phyloP scores from a whole-genome alignment of 1,140 invertebrate species.

The Eufriesea mexicana region DNA sequence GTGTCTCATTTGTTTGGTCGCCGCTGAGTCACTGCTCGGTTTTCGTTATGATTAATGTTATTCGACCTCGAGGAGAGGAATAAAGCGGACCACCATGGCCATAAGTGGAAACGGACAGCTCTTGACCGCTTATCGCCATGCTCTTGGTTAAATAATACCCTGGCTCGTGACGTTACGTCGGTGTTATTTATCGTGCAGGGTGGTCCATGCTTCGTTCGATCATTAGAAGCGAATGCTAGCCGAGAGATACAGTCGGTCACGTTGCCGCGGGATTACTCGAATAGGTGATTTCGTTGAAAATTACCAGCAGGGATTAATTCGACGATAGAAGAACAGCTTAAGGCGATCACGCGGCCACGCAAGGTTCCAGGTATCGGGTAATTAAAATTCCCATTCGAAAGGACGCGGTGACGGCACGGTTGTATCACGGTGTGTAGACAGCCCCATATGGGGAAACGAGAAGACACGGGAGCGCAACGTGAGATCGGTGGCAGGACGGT shows the following conservation, averaged over 20 bases:
- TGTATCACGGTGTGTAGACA: not conserved
- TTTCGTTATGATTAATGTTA: conserved; percentile 48
- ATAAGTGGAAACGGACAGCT: conserved; percentile 34
- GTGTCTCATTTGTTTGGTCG: conserved; percentile 49
- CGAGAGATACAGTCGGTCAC: not conserved
- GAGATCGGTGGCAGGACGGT: not conserved
- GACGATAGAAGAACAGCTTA: not conserved
- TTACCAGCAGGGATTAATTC: not conserved
- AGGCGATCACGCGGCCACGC: conserved; percentile 2
- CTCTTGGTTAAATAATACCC: conserved; percentile 9
- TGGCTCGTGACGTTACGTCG: not conserved
- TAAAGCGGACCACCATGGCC: conserved; percentile 31
- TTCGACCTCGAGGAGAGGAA: conserved; percentile 32
- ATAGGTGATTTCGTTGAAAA: not conserved
- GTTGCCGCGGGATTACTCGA: not conserved
- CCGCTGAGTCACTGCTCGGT: conserved; percentile 48
- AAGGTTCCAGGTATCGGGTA: conserved; percentile 37
- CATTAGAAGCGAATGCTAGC: not conserved
- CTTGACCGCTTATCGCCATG: conserved; percentile 3
- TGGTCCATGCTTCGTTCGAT: not conserved
- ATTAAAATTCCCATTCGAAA: conserved; percentile 43
- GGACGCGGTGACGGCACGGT: not conserved
- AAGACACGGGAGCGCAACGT: not conserved
- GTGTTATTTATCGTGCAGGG: not conserved
- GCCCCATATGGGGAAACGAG: conserved; percentile 10